Conservation (phyloP, 1,140 invertebrate genomes). For the Drosophila punjabiensis region DNA sequence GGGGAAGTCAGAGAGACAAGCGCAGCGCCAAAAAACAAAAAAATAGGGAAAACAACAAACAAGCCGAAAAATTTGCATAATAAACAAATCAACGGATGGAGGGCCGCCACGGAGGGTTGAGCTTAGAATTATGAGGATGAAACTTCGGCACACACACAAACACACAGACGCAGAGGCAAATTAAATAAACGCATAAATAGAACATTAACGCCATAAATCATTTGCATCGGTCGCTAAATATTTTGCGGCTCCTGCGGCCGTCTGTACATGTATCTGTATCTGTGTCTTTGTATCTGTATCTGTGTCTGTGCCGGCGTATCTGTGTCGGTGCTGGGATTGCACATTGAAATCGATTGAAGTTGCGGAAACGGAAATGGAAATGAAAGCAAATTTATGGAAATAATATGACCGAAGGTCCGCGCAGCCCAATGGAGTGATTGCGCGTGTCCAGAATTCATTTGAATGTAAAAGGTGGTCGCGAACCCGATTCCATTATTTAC, state of each 20-base stretch:
- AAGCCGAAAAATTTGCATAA: slow-evolving; percentile 60
- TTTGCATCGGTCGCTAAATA: slow-evolving; percentile 68
- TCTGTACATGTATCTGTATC: slow-evolving; percentile 2
- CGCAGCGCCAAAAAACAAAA: slow-evolving; percentile 22
- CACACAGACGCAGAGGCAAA: slow-evolving; percentile 38
- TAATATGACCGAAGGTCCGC: slow-evolving; percentile 52
- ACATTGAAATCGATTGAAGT: slow-evolving; percentile 64
- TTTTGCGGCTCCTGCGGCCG: slow-evolving; percentile 61
- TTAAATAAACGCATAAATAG: slow-evolving; percentile 83
- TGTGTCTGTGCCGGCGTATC: slow-evolving; percentile 2
- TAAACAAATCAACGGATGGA: slow-evolving; percentile 54
- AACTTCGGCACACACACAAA: slow-evolving; percentile 38
- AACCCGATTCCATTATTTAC: slow-evolving; percentile 32
- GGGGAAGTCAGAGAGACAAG: slow-evolving; percentile 37
- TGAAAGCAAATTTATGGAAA: slow-evolving; percentile 80
- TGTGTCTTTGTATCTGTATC: neutral
- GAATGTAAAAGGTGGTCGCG: slow-evolving; percentile 18
- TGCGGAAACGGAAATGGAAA: slow-evolving; percentile 72
- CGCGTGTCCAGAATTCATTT: slow-evolving; percentile 35
- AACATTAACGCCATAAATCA: slow-evolving; percentile 83
- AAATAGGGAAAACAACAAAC: slow-evolving; percentile 49
- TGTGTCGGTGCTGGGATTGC: slow-evolving; percentile 31
- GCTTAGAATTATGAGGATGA: slow-evolving; percentile 63
- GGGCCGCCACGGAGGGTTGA: slow-evolving; percentile 6
- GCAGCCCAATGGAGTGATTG: slow-evolving; percentile 21